phyloP scores from a whole-genome alignment of 2,797 vertebrate species.

The Manis pentadactyla region DNA sequence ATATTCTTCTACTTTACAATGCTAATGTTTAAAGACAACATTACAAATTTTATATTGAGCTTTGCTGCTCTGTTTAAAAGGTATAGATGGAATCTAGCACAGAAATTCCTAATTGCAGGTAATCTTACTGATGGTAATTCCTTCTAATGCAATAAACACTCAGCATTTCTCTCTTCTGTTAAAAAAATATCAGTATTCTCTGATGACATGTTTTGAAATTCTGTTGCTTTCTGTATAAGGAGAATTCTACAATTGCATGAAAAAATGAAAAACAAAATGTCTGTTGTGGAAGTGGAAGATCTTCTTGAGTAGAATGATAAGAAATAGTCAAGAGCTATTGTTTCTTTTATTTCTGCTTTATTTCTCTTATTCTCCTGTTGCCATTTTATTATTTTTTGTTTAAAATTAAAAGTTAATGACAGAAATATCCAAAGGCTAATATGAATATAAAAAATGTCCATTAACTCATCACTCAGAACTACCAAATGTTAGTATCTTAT shows the following conservation, averaged over 20 bases:
- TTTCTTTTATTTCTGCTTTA: background rate
- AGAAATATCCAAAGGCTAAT: background rate
- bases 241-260: background rate
- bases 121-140: background rate
- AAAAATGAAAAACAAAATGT: background rate
- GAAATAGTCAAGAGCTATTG: background rate
- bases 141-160: background rate
- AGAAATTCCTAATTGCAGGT: background rate
- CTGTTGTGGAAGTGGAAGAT: background rate
- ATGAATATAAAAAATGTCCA: background rate
- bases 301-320: background rate
- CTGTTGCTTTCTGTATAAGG: background rate
- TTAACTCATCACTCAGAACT: background rate
- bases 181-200: background rate
- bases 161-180: background rate
- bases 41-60: background rate
- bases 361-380: background rate
- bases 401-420: background rate
- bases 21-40: background rate
- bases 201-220: background rate
- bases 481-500: background rate
- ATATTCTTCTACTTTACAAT: slow-evolving; percentile 3
- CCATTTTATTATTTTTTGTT: background rate
- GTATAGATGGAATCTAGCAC: background rate
- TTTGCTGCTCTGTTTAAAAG: background rate